Conservation (phyloP, 2,113 vertebrate species). For the Vulpes vulpes region DNA sequence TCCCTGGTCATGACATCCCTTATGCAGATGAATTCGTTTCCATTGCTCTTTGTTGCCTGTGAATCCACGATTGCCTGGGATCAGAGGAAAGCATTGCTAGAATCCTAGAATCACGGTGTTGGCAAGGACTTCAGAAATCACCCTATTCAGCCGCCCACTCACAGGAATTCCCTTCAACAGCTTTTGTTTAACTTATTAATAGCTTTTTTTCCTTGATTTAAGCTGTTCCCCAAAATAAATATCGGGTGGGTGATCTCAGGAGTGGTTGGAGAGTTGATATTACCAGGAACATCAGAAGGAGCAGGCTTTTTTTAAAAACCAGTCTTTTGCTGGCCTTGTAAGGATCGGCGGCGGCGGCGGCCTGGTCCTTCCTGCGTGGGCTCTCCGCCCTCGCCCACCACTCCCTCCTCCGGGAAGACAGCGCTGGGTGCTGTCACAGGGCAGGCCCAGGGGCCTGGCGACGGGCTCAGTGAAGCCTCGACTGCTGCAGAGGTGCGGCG, state of each 20-base stretch:
- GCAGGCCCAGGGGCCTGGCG: background rate
- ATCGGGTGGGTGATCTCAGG: background rate
- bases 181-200: conserved; percentile 51
- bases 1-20: background rate
- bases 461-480: background rate
- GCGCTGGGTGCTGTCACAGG: fast-evolving
- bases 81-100: background rate
- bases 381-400: background rate
- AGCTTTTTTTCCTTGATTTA: conserved; percentile 53
- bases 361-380: background rate
- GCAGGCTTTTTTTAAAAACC: background rate
- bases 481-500: background rate
- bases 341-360: fast-evolving
- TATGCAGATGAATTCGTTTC: background rate
- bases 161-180: conserved; percentile 43
- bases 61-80: fast-evolving
- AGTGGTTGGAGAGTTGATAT: background rate
- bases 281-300: background rate
- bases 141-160: conserved; percentile 44
- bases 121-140: conserved; percentile 39
- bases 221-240: conserved; percentile 64
- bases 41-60: background rate
- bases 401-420: background rate
- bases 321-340: background rate
- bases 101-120: background rate